Evolutionary conservation across 1,140 invertebrate species (phyloP), one percentile per base, ranked within the genome.

Genomic region (Ostrea edulis): DNA sequence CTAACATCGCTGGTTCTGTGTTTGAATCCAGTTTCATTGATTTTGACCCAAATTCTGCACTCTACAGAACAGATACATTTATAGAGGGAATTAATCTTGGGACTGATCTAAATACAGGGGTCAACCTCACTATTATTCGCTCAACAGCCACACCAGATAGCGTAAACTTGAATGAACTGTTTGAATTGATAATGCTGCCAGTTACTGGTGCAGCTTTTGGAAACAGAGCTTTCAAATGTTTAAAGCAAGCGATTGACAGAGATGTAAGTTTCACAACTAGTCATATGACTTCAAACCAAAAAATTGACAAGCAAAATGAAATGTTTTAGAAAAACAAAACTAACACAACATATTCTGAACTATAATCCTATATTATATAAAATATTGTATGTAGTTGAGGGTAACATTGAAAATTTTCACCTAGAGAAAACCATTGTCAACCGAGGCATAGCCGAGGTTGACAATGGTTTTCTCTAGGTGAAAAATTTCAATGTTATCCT

Each of bases 231-330:
- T 88, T 55, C 58, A 54, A 90, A n/a, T 77, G 85, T 29, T 86
- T 91, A 20, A 58, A 82, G 14, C 14, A 35, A 22, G 77, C 84
- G 25, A 71, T 91, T 12, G 89, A 91, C 82, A 90, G 90, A 89
- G 90, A 91, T 85, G 90, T 91, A 86, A 86, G 90, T 89, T 55
- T 58, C 20, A 25, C n/a, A 20, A n/a, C 17, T 2, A 17, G 3
- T 62, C 20, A 62, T 20, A 62, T n/a, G 0, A 62, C 35, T 44
- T 44, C 1, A 44, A 5, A 44, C 1, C 1, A 44, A 44, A 44
- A 44, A 44, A 2, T 44, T 44, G 35, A 44, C 35, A 44, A 44
- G 35, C 5, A 44, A 44, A 44, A 44, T 44, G 35, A 44, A n/a
- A n/a, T 2, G 1, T 44, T 44, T 44, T 44, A n/a, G n/a, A n/a